Percentiles rank a stretch among this genome's conserved stretches.
These are phyloP conservation scores for Hypotaenidia okinawae DNA, from an alignment of 2,797 vertebrate species.

Conservation along the genomic window DNA sequence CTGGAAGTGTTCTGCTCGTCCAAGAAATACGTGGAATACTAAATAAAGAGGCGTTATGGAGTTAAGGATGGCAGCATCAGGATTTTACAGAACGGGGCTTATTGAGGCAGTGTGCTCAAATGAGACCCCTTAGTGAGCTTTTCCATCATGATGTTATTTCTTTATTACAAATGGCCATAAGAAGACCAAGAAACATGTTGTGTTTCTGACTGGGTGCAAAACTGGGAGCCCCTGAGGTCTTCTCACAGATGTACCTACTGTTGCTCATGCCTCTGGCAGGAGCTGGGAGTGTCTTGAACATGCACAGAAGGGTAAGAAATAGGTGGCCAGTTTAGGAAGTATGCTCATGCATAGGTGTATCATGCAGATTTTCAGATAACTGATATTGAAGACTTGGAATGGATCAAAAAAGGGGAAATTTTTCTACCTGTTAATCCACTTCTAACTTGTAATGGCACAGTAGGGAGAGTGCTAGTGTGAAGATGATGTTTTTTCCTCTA, in stretches of 20 bases:
- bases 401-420: neutral
- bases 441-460: neutral
- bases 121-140: neutral
- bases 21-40: neutral
- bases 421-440: neutral
- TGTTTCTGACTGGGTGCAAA: neutral
- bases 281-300: neutral
- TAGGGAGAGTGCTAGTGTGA: neutral
- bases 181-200: neutral
- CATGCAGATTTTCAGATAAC: neutral
- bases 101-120: neutral
- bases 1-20: neutral
- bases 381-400: neutral
- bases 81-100: neutral
- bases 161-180: neutral
- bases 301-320: neutral
- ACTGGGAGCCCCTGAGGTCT: neutral
- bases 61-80: neutral
- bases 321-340: neutral
- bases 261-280: accelerated
- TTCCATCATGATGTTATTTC: neutral
- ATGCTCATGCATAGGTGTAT: neutral
- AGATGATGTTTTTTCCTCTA: neutral
- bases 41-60: neutral
- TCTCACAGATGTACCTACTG: neutral